Percentiles rank a stretch among this genome's conserved stretches.
phyloP scores from a whole-genome alignment of 2,888 invertebrate genomes.

The Caenorhabditis plicata region DNA sequence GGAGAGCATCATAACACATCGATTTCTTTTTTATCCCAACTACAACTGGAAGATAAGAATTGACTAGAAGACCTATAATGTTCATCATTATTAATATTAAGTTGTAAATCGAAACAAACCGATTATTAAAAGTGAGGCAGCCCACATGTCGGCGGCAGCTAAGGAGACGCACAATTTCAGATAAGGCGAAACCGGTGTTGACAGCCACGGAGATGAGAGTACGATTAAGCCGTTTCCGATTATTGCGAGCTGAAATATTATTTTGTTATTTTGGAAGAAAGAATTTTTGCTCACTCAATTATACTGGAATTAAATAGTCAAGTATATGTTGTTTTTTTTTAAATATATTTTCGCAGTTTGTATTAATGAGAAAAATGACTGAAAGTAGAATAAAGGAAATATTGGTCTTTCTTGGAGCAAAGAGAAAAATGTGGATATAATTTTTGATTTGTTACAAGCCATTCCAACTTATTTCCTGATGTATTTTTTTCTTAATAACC shows the following conservation, averaged over 20 bases:
- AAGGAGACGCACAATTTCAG: constrained; percentile 57
- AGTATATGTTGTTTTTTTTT: neutral
- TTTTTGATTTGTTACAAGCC: no score
- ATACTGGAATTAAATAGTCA: neutral
- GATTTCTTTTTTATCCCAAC: constrained; percentile 41
- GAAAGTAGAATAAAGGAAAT: no score
- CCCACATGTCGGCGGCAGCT: constrained; percentile 61
- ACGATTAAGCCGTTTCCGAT: constrained; percentile 59
- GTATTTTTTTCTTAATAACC: no score
- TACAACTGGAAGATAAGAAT: constrained; percentile 60
- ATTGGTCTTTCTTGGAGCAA: no score
- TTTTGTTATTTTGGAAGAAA: neutral
- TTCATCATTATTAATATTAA: neutral
- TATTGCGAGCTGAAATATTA: constrained; percentile 54
- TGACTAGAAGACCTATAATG: constrained; percentile 57
- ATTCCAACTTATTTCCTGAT: no score
- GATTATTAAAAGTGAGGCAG: constrained; percentile 49
- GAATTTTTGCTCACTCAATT: neutral
- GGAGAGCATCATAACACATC: constrained; percentile 44
- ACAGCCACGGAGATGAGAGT: constrained; percentile 52
- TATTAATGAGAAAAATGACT: no score
- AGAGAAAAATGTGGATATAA: no score
- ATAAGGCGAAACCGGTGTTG: constrained; percentile 57
- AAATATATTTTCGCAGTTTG: no score
- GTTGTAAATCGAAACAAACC: constrained; percentile 30